Evolutionary conservation across 2,888 invertebrate species (phyloP), one percentile per base, ranked within the genome.

Genomic region (Heterodera filipjevi): DNA sequence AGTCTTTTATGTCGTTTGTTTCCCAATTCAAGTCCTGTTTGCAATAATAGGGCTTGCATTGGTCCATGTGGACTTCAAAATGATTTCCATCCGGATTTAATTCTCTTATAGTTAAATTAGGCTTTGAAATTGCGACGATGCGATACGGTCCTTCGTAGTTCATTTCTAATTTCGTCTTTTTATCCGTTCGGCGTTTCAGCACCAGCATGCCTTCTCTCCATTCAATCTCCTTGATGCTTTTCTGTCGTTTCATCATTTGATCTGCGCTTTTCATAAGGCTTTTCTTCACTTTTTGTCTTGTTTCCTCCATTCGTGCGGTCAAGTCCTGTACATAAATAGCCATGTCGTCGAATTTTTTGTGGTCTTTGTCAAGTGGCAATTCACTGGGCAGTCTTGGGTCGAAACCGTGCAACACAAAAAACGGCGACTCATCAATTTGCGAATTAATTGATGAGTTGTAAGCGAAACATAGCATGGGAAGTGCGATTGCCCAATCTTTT

Each of bases 361-460:
- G 27, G 8, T 2, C 1, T 33, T 39, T 44, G 19, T 33, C 27
- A 14, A 80, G 44, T 2, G n/a, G 22, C 22, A 66, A 33, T 22
- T 81, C 81, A 16, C 66, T 72, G 5, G 81, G 82, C 12, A 82
- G 59, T 32, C 81, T 22, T 5, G 81, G 71, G 6, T 82, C 66
- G 19, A 76, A 33, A 0, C 82, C 81, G n/a, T 79, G 70, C 19
- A 68, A 0, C 16, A 81, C 33, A 19, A 71, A 82, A 71, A 82
- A 81, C 6, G 81, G 83, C 2, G 81, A 39, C 12, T 82, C 30
- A 19, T 44, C n/a, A 6, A 74, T 82, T 19, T 46, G 46, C 0
- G 39, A 27, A 19, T 81, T 73, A n/a, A 82, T 30, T 27, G 81
- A 70, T 0, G 82, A 59, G 71, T 81, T 81, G 33, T 59, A 78